phyloP scores from a whole-genome alignment of 1,140 invertebrate species.

The Diprion similis region DNA sequence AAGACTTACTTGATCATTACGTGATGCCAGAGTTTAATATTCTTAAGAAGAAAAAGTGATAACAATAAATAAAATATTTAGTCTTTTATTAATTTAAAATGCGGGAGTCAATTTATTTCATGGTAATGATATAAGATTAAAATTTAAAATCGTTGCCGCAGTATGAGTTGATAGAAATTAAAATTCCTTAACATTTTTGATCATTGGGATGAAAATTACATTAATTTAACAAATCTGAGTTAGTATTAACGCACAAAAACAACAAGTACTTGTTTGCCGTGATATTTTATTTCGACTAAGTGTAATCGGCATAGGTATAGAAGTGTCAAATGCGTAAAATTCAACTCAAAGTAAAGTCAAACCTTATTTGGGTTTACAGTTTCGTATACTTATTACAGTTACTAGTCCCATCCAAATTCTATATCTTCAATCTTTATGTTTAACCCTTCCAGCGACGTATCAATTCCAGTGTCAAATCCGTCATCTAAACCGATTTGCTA shows the following conservation, averaged over 20 bases:
- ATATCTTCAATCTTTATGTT: constrained; percentile 53
- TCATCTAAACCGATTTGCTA: constrained; percentile 48
- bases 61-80: neutral
- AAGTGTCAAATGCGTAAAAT: neutral
- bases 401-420: constrained; percentile 46
- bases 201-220: too few species aligned
- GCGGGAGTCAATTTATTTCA: too few species aligned
- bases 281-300: neutral
- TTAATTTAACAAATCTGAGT: too few species aligned
- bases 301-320: neutral
- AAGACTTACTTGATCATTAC: constrained; percentile 42
- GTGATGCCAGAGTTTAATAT: constrained; percentile 38
- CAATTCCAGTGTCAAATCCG: constrained; percentile 41
- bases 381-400: neutral
- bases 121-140: too few species aligned
- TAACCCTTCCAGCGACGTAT: constrained; percentile 45
- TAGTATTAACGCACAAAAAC: too few species aligned
- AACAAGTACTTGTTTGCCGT: neutral
- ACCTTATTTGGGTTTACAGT: too few species aligned
- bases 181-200: too few species aligned
- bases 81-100: too few species aligned
- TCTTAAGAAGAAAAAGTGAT: constrained; percentile 25
- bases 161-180: too few species aligned
- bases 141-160: too few species aligned
- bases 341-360: neutral